Conservation (phyloP, 1,140 invertebrate genomes). For the Drosophila guanche region DNA sequence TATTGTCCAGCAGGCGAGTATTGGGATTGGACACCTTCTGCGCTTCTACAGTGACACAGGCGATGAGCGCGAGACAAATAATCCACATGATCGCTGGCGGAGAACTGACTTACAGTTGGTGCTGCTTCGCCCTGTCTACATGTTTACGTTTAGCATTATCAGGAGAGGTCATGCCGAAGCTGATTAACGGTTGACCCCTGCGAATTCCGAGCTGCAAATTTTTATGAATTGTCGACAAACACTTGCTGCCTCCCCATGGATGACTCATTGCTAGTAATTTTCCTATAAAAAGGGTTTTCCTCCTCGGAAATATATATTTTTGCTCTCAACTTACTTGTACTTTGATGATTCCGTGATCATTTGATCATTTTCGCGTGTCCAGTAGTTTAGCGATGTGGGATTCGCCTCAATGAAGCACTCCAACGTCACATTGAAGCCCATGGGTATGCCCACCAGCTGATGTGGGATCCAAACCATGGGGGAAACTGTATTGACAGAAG, state of each 20-base stretch:
- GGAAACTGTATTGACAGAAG: constrained; percentile 87
- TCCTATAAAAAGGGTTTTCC: neutral
- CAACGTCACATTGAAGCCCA: constrained; percentile 91
- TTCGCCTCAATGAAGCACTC: constrained; percentile 96
- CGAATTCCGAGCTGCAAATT: too few relatives aligned
- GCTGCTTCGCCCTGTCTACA: too few relatives aligned
- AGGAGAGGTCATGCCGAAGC: neutral
- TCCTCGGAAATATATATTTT: too few relatives aligned
- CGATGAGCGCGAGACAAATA: constrained; percentile 5
- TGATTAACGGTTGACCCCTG: constrained; percentile 15
- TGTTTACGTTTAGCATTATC: neutral
- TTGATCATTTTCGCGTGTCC: constrained; percentile 93
- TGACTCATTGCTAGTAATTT: neutral
- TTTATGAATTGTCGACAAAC: neutral
- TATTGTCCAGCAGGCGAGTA: constrained; percentile 21
- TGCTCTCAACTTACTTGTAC: constrained; percentile 85
- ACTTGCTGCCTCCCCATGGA: neutral
- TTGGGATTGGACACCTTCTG: constrained; percentile 12
- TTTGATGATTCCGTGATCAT: constrained; percentile 95
- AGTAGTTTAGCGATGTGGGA: constrained; percentile 95
- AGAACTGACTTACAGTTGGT: constrained; percentile 11
- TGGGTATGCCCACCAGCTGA: constrained; percentile 92
- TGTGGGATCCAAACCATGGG: constrained; percentile 93
- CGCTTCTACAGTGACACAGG: neutral
- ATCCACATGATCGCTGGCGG: constrained; percentile 17